These are phyloP conservation scores for Pentalonia nigronervosa DNA, from an alignment of 1,140 invertebrate genomes.

Conservation along the genomic window DNA sequence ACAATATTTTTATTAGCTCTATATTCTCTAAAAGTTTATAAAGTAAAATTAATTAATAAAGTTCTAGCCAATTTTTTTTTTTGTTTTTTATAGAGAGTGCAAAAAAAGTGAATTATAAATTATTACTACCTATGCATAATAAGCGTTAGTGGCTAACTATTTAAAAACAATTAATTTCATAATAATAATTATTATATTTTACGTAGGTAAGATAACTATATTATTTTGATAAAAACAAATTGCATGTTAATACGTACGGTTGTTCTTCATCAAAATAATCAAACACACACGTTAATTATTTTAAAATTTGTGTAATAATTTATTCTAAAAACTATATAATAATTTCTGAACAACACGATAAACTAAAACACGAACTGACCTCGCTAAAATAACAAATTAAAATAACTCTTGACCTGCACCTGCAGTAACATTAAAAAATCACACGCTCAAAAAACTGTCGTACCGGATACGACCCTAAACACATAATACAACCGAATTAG, in stretches of 20 bases:
- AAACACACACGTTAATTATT: not conserved
- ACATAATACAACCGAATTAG: not conserved
- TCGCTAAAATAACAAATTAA: constrained; percentile 30
- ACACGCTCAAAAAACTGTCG: constrained; percentile 37
- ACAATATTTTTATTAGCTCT: not conserved
- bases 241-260: not conserved
- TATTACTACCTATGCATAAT: not conserved
- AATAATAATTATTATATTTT: not conserved
- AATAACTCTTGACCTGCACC: constrained; percentile 53
- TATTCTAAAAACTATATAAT: not conserved
- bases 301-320: not conserved
- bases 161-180: not conserved
- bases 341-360: not conserved
- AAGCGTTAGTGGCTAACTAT: not conserved
- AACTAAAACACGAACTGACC: not conserved
- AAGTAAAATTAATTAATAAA: not conserved
- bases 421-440: constrained; percentile 30
- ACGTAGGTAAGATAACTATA: not conserved
- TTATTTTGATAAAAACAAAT: not conserved
- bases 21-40: not conserved
- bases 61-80: not conserved
- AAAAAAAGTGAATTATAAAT: not conserved
- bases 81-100: too few relatives aligned
- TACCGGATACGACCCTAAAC: not conserved
- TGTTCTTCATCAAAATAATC: not conserved